A percentile compares a stretch with the other conserved stretches of the same genome.
These are phyloP conservation scores for Columba janthina DNA, from an alignment of 2,113 vertebrate species.

Conservation along the genomic window DNA sequence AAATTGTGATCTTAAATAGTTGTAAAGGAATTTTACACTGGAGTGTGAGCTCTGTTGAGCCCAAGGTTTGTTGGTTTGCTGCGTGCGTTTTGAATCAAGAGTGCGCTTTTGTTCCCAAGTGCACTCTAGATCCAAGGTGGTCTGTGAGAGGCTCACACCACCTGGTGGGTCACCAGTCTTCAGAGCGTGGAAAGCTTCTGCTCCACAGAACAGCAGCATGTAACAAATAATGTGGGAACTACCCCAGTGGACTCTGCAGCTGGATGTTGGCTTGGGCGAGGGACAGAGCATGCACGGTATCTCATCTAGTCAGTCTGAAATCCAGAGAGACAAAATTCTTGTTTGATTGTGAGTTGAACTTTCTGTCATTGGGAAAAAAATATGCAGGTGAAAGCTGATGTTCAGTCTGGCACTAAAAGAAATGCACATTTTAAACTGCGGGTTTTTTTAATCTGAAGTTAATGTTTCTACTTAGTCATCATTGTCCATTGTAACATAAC, in stretches of 20 bases:
- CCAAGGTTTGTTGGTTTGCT: not conserved
- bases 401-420: not conserved
- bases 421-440: not conserved
- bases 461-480: slow-evolving; percentile 13
- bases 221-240: not conserved
- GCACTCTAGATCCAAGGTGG: not conserved
- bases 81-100: not conserved
- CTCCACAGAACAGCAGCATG: not conserved
- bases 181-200: not conserved
- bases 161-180: not conserved
- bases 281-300: not conserved
- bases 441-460: slow-evolving; percentile 44
- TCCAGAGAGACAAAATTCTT: not conserved
- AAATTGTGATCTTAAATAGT: not conserved
- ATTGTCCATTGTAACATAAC: not conserved
- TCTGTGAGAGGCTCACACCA: not conserved
- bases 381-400: not conserved
- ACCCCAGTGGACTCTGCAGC: not conserved
- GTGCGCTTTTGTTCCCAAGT: not conserved
- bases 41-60: not conserved
- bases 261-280: not conserved
- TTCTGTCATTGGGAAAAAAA: not conserved
- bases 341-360: not conserved
- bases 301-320: not conserved
- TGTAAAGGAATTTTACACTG: not conserved